Evolutionary conservation across 2,113 vertebrate species (phyloP).

Genomic region (chimpanzee (Pan troglodytes)): NHGRI_mPanTro3-v2.1_pri NC_086016.1:33358501-33359000

Average conservation of each 20-base stretch:
- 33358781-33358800: slow-evolving; percentile 21
- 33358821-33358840: not conserved
- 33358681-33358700: not conserved
- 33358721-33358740: not conserved
- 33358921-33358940: not conserved
- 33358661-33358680: not conserved
- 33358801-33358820: not conserved
- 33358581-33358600: not conserved
- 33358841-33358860: not conserved
- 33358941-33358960: slow-evolving; percentile 22
- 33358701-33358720: not conserved
- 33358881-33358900: not conserved
- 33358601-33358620: not conserved
- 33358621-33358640: not conserved
- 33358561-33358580: not conserved
- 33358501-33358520: slow-evolving; percentile 8
- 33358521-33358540: not conserved
- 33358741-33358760: slow-evolving; percentile 28
- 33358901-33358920: slow-evolving; percentile 12
- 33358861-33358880: not conserved
- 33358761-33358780: slow-evolving; percentile 27
- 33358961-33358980: not conserved
- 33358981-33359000: not conserved
- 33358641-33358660: not conserved
- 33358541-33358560: not conserved